Conservation (phyloP, 2,888 invertebrate species). For the Hecatera dysodea region DNA sequence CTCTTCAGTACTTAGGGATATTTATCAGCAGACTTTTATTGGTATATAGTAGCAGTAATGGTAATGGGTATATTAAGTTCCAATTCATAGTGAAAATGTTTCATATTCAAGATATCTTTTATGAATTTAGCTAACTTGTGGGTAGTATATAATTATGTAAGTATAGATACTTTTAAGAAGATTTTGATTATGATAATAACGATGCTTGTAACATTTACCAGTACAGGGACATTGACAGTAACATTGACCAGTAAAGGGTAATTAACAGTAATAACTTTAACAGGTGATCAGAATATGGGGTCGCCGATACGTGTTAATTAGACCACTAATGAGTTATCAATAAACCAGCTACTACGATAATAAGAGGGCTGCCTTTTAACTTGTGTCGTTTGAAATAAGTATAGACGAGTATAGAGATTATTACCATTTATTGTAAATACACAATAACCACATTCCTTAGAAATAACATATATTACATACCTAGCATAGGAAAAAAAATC, state of each 20-base stretch:
- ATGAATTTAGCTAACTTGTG: neutral
- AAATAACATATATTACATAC: too few relatives aligned
- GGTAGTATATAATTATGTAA: too few relatives aligned
- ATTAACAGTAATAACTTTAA: constrained; percentile 50
- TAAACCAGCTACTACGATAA: constrained; percentile 33
- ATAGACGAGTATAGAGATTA: too few relatives aligned
- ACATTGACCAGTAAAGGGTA: neutral
- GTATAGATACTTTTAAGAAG: too few relatives aligned
- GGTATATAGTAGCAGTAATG: too few relatives aligned
- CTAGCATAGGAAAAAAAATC: too few relatives aligned
- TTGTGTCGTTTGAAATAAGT: too few relatives aligned
- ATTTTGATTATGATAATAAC: too few relatives aligned
- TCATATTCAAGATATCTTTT: neutral
- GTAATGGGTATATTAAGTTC: too few relatives aligned
- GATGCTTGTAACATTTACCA: neutral
- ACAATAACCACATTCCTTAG: too few relatives aligned
- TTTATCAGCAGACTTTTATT: neutral
- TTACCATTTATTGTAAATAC: too few relatives aligned
- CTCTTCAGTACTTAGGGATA: neutral
- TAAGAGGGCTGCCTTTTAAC: too few relatives aligned
- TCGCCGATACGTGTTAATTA: constrained; percentile 49
- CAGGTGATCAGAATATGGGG: constrained; percentile 53
- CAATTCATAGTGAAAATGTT: neutral
- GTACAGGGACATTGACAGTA: neutral
- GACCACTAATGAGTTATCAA: constrained; percentile 49